phyloP scores from a whole-genome alignment of 2,888 invertebrate genomes.

The Oscheius sp. region DNA sequence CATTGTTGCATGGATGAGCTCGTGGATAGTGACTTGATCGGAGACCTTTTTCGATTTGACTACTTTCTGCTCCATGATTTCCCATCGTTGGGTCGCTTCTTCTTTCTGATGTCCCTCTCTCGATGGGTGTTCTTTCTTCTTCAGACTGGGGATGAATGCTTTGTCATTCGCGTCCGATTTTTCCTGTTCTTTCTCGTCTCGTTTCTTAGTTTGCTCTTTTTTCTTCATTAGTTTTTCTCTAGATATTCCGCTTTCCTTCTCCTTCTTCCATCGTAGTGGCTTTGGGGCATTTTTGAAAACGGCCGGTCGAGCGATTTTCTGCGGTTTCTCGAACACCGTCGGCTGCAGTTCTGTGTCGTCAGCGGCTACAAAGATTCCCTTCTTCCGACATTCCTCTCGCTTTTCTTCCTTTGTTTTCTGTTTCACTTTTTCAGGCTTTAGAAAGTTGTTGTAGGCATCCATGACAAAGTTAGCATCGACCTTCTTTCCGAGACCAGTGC shows the following conservation, averaged over 20 bases:
- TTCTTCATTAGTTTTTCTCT: no score
- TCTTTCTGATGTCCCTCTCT: neutral
- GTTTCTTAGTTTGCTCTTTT: neutral
- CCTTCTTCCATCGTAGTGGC: constrained; percentile 12
- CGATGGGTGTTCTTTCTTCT: neutral
- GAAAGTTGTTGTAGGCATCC: constrained; percentile 41
- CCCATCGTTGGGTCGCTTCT: neutral
- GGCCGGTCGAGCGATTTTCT: constrained; percentile 9
- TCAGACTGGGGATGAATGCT: neutral
- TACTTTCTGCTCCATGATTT: neutral
- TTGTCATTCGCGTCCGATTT: neutral
- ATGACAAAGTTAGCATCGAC: constrained; percentile 45
- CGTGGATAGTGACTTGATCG: neutral
- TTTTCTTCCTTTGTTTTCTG: constrained; percentile 39
- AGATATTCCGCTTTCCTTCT: no score
- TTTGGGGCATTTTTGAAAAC: neutral
- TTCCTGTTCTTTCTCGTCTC: neutral
- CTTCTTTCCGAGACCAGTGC: constrained; percentile 42
- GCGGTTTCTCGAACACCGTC: constrained; percentile 38
- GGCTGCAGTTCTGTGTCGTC: constrained; percentile 44
- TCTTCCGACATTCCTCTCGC: constrained; percentile 35
- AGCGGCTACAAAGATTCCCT: constrained; percentile 43
- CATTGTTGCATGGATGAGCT: neutral
- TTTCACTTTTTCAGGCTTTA: constrained; percentile 26
- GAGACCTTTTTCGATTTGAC: neutral